Conservation (phyloP, 1,140 invertebrate species). For the Hirudo medicinalis region DNA sequence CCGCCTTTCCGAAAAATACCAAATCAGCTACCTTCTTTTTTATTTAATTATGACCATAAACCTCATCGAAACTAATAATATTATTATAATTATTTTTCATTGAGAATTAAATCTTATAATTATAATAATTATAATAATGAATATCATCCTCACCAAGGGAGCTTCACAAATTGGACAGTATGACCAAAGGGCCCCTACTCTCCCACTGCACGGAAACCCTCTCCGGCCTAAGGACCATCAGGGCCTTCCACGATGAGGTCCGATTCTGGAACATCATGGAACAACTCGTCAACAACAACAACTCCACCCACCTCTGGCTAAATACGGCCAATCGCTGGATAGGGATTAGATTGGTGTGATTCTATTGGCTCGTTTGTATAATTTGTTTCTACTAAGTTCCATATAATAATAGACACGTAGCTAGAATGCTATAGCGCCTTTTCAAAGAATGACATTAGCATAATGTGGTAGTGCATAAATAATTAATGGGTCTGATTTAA, state of each 20-base stretch:
- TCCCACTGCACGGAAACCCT: conserved; percentile 84
- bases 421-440: too few species aligned
- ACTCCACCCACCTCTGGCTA: conserved; percentile 53
- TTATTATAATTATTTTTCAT: too few species aligned
- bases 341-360: conserved; percentile 56
- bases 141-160: conserved; percentile 54
- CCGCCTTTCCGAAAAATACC: too few species aligned
- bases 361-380: conserved; percentile 24
- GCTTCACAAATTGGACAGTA: conserved; percentile 82
- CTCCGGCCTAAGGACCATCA: conserved; percentile 33
- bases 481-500: too few species aligned
- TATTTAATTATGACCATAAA: too few species aligned
- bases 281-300: conserved; percentile 45
- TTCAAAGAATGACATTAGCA: not conserved
- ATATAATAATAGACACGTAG: not conserved
- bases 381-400: not conserved
- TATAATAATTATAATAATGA: too few species aligned
- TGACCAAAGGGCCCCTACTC: conserved; percentile 89
- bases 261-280: conserved; percentile 46
- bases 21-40: too few species aligned
- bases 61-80: too few species aligned
- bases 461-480: too few species aligned
- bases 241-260: conserved; percentile 36
- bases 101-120: too few species aligned
- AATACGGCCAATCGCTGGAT: conserved; percentile 65